Evolutionary conservation across 30 jellyfish, hydroid and myxozoan species (phyloP).

Genomic region (Clytia hemisphaerica): DNA sequence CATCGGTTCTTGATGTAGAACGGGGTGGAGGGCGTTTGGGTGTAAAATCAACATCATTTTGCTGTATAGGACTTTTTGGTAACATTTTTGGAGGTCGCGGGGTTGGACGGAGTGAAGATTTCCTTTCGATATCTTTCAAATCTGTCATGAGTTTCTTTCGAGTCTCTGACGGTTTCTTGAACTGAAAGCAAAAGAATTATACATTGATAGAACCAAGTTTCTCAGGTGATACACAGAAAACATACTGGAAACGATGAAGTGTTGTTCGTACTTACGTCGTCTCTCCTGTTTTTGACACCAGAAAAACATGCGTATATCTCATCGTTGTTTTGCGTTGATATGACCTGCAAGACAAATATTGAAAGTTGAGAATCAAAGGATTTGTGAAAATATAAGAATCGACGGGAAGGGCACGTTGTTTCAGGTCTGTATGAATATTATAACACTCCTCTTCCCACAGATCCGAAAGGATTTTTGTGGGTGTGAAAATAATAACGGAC

Average conservation of each 20-base stretch:
- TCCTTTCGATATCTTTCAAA: conserved; percentile 14
- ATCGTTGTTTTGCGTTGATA: conserved; percentile 62
- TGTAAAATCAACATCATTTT: background rate
- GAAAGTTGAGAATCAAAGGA: no score
- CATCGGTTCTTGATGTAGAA: no score
- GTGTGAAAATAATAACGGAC: no score
- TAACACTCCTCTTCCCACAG: no score
- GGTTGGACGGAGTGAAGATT: background rate
- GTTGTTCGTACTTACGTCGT: background rate
- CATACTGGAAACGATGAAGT: background rate
- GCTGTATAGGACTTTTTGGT: background rate
- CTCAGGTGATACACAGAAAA: background rate
- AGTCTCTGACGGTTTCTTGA: no score
- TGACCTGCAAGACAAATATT: conserved; percentile 54
- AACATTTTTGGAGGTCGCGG: conserved; percentile 18
- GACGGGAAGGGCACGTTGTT: no score
- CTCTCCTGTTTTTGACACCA: conserved; percentile 31
- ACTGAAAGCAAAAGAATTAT: background rate
- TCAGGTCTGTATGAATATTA: no score
- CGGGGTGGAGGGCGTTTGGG: background rate
- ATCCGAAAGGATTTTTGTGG: no score
- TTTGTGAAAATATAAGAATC: no score
- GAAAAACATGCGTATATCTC: conserved; percentile 67
- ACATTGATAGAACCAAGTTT: background rate
- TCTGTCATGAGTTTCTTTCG: conserved; percentile 9